These are phyloP conservation scores for Delichon dasypus DNA, from an alignment of 2,797 vertebrate species.

Conservation along the genomic window DNA sequence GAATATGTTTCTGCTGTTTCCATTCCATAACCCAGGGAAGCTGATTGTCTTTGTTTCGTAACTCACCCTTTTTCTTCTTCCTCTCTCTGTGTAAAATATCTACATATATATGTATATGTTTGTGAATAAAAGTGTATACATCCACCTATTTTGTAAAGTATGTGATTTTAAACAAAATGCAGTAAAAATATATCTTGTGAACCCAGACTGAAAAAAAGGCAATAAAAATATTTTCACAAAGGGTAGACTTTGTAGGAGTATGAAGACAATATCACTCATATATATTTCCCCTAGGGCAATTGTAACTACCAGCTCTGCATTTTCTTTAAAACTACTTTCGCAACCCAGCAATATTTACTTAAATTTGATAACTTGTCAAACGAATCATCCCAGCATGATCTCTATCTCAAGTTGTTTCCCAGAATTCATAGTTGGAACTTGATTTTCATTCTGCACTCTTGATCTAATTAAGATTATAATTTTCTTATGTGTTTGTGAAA, in stretches of 20 bases:
- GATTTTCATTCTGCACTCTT: not conserved
- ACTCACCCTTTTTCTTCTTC: not conserved
- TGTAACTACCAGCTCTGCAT: not conserved
- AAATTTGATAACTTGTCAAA: conserved; percentile 29
- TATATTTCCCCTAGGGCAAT: not conserved
- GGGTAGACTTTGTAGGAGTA: not conserved
- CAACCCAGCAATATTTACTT: conserved; percentile 38
- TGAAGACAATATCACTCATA: not conserved
- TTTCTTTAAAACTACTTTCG: conserved; percentile 19
- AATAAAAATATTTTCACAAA: conserved; percentile 5
- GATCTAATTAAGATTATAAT: conserved; percentile 40
- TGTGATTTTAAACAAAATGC: not conserved
- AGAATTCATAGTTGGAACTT: not conserved
- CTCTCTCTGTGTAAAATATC: not conserved
- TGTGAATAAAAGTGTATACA: not conserved
- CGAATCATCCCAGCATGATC: conserved; percentile 32
- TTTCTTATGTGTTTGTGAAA: not conserved
- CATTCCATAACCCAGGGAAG: not conserved
- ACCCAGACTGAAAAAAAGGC: not conserved
- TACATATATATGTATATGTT: not conserved
- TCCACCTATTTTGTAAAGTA: not conserved
- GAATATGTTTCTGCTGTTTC: not conserved
- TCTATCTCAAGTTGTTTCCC: conserved; percentile 15
- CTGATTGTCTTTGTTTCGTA: not conserved
- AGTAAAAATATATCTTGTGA: not conserved